Base-by-base conservation (phyloP, 1,140 invertebrate species). In the Drosophila ananassae region DNA sequence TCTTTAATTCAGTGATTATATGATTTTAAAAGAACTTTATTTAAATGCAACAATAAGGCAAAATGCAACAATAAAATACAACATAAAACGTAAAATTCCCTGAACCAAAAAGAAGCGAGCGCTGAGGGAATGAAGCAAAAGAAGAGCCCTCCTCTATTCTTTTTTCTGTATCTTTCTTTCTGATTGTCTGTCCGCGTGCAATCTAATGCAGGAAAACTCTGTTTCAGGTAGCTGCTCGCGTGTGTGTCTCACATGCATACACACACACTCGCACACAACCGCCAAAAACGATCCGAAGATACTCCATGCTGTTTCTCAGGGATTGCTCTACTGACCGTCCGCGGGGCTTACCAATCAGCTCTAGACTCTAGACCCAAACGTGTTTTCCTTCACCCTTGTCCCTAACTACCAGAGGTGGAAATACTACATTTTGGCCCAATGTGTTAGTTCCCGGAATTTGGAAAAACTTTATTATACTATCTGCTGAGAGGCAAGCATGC, bases 181-280 rank as follows among this genome's bases (percentile, higher is more conserved):
- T 44, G 59, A 59, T 55, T 69, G 57, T 71, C 61, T 61, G 77
- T 73, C 74, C 69, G 82, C 82, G 66, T 85, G 82, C 82, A 87
- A 78, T 83, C 82, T 89, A 87, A 87, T 87, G 76, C 83, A 75
- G 83, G 83, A 89, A 87, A 87, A 79, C 13, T 89, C 69, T 81
- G 83, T 79, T 87, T 89, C 83, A 87, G 83, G 83, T 87, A 87
- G 83, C 61, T 87, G 79, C 61, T 52, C 34, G 51, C 41, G 61
- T 61, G 58, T 44, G 17, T 28, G 21, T 17, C 17, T 17, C 17
- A 1, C 17, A 17, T 22, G 25, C 10, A 48, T 13, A 51, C 44
- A 67, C 46, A 63, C 21, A 32, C 10, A 63, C 24, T 50, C 10
- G 12, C 41, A 12, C 10, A 17, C 28, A 17, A 51, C 47, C 22